Conservation (phyloP, 1,140 invertebrate species). For the Drosophila navojoa region DNA sequence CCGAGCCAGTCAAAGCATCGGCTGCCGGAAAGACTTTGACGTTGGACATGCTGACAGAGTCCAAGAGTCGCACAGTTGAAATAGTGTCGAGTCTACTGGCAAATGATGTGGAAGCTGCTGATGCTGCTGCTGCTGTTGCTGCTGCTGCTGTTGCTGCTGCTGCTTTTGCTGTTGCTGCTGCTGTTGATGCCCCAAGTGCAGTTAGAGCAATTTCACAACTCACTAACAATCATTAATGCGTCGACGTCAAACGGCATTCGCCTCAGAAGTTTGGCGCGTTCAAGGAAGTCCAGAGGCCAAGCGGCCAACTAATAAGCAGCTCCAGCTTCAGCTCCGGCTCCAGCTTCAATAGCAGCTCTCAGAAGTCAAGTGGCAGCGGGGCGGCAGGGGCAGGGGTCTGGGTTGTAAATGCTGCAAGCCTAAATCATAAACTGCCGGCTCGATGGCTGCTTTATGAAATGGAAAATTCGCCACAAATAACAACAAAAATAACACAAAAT, state of each 20-base stretch:
- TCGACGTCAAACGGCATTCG: conserved; percentile 65
- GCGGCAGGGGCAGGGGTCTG: neutral
- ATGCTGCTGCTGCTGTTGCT: conserved; percentile 38
- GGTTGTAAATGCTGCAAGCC: conserved; percentile 54
- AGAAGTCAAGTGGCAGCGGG: conserved; percentile 7
- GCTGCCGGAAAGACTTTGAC: conserved; percentile 74
- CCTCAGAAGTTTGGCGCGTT: conserved; percentile 52
- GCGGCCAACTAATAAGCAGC: conserved; percentile 69
- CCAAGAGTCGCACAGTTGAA: conserved; percentile 19
- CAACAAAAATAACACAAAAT: conserved; percentile 47
- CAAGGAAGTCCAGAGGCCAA: conserved; percentile 65
- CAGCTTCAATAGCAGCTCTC: neutral
- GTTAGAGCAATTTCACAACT: conserved; percentile 82
- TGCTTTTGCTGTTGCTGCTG: conserved; percentile 28
- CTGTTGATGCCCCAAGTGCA: conserved; percentile 66
- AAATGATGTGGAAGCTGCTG: conserved; percentile 75
- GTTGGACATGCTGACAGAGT: conserved; percentile 53
- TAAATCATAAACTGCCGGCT: conserved; percentile 76
- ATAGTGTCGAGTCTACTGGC: conserved; percentile 38
- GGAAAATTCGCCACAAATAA: conserved; percentile 74
- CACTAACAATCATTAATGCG: conserved; percentile 82
- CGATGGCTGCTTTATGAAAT: conserved; percentile 77
- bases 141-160: conserved; percentile 38
- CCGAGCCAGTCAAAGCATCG: conserved; percentile 24
- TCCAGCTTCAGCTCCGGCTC: conserved; percentile 25